A percentile compares a stretch with the other conserved stretches of the same genome.
These are phyloP conservation scores for Heterodera schachtii DNA, from an alignment of 1,140 invertebrate species.

Conservation along the genomic window DNA sequence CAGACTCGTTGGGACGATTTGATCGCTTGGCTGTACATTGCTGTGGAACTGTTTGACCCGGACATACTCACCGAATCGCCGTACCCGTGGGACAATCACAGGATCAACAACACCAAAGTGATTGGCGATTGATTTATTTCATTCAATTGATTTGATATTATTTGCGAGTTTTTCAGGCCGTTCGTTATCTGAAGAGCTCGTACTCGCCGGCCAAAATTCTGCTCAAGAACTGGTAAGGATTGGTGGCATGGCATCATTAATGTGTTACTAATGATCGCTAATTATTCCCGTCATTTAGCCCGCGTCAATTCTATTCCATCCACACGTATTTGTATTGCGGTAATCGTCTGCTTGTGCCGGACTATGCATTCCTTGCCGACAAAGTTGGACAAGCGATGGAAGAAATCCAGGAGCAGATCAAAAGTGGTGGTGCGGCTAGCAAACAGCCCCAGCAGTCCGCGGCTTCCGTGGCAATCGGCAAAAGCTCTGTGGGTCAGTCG, in stretches of 20 bases:
- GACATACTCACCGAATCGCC: constrained; percentile 12
- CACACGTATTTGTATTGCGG: constrained; percentile 35
- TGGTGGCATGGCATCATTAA: no score
- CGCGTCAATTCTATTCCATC: constrained; percentile 46
- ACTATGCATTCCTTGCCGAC: constrained; percentile 38
- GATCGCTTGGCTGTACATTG: constrained; percentile 47
- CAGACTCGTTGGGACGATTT: constrained; percentile 51
- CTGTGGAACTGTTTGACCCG: constrained; percentile 43
- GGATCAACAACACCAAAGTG: not conserved
- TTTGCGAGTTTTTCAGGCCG: constrained; percentile 24
- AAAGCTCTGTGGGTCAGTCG: no score
- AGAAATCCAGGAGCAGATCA: not conserved
- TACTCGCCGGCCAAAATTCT: constrained; percentile 36
- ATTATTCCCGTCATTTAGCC: not conserved
- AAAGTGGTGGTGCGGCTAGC: no score
- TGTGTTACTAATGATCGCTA: not conserved
- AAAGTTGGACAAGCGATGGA: constrained; percentile 30
- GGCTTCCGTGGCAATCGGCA: no score
- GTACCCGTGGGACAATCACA: constrained; percentile 9
- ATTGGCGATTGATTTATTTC: not conserved
- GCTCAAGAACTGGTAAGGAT: constrained; percentile 12
- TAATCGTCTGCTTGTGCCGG: constrained; percentile 24
- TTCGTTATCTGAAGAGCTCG: constrained; percentile 38
- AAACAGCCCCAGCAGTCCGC: no score
- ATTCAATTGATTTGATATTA: not conserved